Conservation (phyloP, 2,797 vertebrate genomes). For the Sebastes wilsoni region DNA sequence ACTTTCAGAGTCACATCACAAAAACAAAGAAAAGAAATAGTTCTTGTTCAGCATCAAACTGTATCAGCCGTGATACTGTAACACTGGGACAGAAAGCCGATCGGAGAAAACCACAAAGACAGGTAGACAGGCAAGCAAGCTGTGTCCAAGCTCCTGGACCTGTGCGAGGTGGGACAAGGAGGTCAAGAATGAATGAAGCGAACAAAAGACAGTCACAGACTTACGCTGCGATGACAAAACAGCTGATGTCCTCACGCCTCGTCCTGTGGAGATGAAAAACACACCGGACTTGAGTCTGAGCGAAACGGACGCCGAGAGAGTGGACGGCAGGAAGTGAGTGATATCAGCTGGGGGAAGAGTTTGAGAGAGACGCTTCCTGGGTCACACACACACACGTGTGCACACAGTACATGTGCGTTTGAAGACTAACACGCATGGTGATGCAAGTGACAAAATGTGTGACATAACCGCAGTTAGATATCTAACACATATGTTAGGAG, state of each 20-base stretch:
- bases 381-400: slow-evolving; percentile 23
- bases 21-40: background rate
- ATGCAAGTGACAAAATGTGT: slow-evolving; percentile 30
- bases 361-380: slow-evolving; percentile 32
- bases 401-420: background rate
- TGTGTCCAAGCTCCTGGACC: background rate
- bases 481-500: background rate
- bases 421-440: slow-evolving; percentile 13
- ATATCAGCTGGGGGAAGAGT: slow-evolving; percentile 27
- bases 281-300: background rate
- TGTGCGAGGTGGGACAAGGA: background rate
- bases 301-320: background rate
- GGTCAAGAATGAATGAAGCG: background rate
- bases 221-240: slow-evolving; percentile 30
- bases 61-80: background rate
- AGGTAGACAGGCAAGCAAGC: background rate
- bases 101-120: background rate
- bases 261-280: background rate
- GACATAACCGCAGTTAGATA: slow-evolving; percentile 19
- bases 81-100: background rate
- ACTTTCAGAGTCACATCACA: background rate
- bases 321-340: slow-evolving; percentile 51
- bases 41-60: background rate
- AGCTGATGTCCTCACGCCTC: background rate
- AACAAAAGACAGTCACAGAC: slow-evolving; percentile 3